Conservation (phyloP, 2,113 vertebrate species). For the Cercopithecus mona region DNA sequence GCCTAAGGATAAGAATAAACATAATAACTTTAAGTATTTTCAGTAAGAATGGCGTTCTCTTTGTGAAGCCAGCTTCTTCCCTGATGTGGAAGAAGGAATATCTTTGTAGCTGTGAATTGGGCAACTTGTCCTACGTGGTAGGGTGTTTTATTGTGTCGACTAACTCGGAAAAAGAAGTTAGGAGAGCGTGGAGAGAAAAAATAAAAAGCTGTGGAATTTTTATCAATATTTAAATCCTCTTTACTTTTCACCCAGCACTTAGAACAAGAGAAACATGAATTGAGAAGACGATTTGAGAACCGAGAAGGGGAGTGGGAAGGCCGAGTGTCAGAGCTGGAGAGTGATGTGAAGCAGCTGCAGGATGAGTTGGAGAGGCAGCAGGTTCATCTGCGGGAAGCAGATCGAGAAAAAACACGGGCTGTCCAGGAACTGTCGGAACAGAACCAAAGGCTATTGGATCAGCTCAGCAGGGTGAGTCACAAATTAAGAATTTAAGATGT, state of each 20-base stretch:
- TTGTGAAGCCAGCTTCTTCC: neutral
- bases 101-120: conserved; percentile 44
- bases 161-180: neutral
- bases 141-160: neutral
- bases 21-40: neutral
- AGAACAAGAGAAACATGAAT: conserved; percentile 97
- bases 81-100: neutral
- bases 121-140: neutral
- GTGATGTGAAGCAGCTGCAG: conserved; percentile 95
- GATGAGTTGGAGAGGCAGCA: conserved; percentile 95
- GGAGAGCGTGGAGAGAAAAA: conserved; percentile 49
- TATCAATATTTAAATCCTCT: neutral
- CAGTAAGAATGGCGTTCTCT: neutral
- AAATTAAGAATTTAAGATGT: neutral
- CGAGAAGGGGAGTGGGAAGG: conserved; percentile 98
- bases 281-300: conserved; percentile 93
- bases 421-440: conserved; percentile 97
- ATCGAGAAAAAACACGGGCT: conserved; percentile 92
- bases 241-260: conserved; percentile 88
- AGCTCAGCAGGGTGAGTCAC: conserved; percentile 95
- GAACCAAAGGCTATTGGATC: conserved; percentile 97
- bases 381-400: conserved; percentile 92
- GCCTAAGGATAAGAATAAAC: neutral
- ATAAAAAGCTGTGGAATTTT: conserved; percentile 17
- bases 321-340: conserved; percentile 96